Percentiles rank a stretch among this genome's conserved stretches.
These are phyloP conservation scores for Podarcis lilfordi DNA, from an alignment of 2,797 vertebrate genomes.

Conservation along the genomic window DNA sequence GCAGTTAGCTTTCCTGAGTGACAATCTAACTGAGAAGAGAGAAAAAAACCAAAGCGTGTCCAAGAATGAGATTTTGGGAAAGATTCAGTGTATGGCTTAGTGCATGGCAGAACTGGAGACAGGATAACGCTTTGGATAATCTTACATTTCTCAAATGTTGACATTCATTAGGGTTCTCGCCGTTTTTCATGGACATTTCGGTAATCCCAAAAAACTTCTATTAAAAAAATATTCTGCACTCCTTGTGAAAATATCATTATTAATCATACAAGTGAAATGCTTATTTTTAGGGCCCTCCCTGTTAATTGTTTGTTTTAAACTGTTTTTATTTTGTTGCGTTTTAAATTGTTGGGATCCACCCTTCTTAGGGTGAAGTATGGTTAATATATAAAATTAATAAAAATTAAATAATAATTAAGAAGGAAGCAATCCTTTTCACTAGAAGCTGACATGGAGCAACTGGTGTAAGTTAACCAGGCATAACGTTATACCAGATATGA, in stretches of 20 bases:
- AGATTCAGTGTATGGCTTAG: neutral
- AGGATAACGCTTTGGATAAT: conserved; percentile 2
- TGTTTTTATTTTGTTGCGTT: no score
- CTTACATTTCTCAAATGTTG: neutral
- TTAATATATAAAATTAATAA: no score
- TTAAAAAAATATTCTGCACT: neutral
- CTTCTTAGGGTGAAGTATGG: no score
- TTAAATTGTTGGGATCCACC: no score
- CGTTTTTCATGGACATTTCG: neutral
- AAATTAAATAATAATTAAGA: no score
- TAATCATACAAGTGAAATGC: no score
- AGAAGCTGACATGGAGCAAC: no score
- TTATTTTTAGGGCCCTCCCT: no score
- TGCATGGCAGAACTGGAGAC: neutral
- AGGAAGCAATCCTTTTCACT: no score
- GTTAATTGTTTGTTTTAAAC: no score
- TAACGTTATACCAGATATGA: no score
- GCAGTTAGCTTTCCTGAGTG: neutral
- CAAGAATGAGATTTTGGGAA: conserved; percentile 22
- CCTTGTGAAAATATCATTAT: neutral
- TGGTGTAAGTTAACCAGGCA: no score
- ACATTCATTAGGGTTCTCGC: neutral
- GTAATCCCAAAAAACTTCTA: neutral
- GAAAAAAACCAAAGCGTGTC: neutral
- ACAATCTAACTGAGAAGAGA: conserved; percentile 17